phyloP scores from a whole-genome alignment of 2,888 invertebrate genomes.

The Myathropa florea region DNA sequence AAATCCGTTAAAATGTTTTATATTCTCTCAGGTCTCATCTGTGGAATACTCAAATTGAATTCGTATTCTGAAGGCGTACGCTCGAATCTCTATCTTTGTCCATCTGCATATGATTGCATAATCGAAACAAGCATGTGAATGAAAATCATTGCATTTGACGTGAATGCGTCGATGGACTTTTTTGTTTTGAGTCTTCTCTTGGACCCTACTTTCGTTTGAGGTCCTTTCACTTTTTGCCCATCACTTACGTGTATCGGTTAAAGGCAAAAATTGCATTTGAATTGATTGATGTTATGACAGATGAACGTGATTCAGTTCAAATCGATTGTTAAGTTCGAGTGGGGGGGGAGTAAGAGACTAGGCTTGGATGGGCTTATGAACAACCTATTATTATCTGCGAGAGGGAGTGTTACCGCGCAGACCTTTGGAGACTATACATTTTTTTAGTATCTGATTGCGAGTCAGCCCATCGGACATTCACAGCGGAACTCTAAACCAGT shows the following conservation, averaged over 20 bases:
- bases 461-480: too few species aligned
- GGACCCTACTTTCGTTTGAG: not conserved
- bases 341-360: not conserved
- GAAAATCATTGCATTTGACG: conserved; percentile 35
- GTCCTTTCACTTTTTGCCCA: conserved; percentile 35
- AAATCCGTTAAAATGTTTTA: not conserved
- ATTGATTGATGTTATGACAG: not conserved
- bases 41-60: not conserved
- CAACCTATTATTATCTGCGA: not conserved
- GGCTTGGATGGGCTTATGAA: not conserved
- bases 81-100: conserved; percentile 7
- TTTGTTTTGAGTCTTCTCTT: not conserved
- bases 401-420: not conserved
- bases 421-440: not conserved
- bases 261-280: not conserved
- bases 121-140: conserved; percentile 21
- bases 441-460: not conserved
- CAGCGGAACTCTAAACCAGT: too few species aligned
- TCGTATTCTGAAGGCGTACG: conserved; percentile 36
- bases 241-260: not conserved
- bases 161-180: not conserved
- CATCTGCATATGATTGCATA: conserved; percentile 39
- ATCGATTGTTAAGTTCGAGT: not conserved
- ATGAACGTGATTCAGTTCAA: not conserved
- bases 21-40: not conserved